Evolutionary conservation across 2,113 vertebrate genomes (phyloP).

Genomic region (Argyrosomus japonicus): DNA sequence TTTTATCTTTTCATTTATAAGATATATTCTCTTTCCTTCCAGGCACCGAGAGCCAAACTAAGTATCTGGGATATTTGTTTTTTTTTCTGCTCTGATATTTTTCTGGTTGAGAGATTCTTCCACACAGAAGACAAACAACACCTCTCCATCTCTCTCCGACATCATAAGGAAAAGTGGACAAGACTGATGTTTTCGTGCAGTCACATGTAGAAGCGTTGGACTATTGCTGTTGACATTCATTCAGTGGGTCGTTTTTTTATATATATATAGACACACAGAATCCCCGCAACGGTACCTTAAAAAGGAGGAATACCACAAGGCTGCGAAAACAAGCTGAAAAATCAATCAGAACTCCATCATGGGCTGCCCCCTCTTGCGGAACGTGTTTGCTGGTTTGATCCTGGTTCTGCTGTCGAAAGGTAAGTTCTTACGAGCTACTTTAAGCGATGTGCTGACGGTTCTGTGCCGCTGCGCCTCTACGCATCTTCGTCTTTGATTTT

Average conservation of each 20-base stretch:
- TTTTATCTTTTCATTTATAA: conserved; percentile 23
- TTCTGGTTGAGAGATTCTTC: conserved; percentile 56
- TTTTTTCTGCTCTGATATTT: conserved; percentile 44
- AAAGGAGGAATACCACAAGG: conserved; percentile 73
- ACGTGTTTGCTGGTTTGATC: conserved; percentile 78
- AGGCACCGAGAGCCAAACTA: conserved; percentile 55
- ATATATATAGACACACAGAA: not conserved
- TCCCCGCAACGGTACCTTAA: conserved; percentile 34
- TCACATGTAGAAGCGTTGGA: conserved; percentile 70
- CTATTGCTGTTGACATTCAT: conserved; percentile 63
- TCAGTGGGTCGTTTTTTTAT: conserved; percentile 22
- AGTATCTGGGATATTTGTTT: conserved; percentile 65
- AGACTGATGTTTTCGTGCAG: conserved; percentile 59
- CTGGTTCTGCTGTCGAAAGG: conserved; percentile 82
- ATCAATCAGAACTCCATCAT: conserved; percentile 80
- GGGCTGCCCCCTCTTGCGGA: conserved; percentile 80
- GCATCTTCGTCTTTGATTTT: conserved; percentile 63
- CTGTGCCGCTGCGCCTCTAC: conserved; percentile 39
- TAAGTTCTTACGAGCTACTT: conserved; percentile 77
- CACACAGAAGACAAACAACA: conserved; percentile 49
- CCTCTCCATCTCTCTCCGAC: conserved; percentile 35
- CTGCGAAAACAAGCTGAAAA: conserved; percentile 57
- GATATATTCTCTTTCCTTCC: conserved; percentile 27
- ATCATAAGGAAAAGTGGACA: conserved; percentile 72
- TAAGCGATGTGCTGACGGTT: conserved; percentile 39